These are phyloP conservation scores for Oscheius onirici DNA, from an alignment of 2,888 invertebrate genomes.

Conservation along the genomic window DNA sequence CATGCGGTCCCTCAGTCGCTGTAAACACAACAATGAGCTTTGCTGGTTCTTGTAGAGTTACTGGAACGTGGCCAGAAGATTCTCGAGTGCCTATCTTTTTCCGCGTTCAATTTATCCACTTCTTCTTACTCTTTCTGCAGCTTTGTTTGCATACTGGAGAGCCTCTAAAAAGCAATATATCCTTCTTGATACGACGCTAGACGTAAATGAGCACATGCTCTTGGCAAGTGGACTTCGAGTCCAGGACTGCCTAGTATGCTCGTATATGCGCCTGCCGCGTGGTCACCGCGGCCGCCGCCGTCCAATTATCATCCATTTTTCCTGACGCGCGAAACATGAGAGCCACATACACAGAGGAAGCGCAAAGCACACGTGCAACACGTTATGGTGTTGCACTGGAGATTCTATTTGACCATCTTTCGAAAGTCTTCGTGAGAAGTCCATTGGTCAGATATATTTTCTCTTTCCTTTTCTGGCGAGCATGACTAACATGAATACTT, in stretches of 20 bases:
- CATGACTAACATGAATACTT: too few species aligned
- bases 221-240: conserved; percentile 20
- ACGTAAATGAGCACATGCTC: conserved; percentile 16
- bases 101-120: background rate
- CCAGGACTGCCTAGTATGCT: conserved; percentile 29
- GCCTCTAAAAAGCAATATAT: conserved; percentile 19
- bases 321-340: conserved; percentile 34
- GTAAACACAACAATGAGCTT: conserved; percentile 27
- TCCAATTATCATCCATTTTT: conserved; percentile 34
- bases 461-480: too few species aligned
- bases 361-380: conserved; percentile 17
- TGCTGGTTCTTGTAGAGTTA: background rate
- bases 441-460: background rate
- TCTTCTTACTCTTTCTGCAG: background rate
- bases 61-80: background rate
- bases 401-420: background rate
- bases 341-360: conserved; percentile 29
- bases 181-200: conserved; percentile 5
- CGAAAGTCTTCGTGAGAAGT: background rate
- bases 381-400: background rate
- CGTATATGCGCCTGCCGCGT: conserved; percentile 29
- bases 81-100: background rate
- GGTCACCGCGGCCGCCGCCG: conserved; percentile 25
- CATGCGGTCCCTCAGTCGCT: conserved; percentile 25
- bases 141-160: background rate